Evolutionary conservation across 2,888 invertebrate genomes (phyloP).

Genomic region (Stegana nigrithorax): DNA sequence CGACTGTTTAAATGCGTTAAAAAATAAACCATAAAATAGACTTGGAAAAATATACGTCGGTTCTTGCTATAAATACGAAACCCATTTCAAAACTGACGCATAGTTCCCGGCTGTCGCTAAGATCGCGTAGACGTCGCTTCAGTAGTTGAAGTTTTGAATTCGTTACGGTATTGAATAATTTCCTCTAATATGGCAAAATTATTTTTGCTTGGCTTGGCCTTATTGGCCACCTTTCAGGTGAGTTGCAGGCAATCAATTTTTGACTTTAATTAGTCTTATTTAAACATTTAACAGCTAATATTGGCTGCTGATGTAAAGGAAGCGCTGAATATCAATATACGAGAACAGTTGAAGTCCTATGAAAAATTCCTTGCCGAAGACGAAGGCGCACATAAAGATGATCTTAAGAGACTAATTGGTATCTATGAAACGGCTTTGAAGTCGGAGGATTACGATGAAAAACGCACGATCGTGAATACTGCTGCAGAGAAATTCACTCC

Average conservation of each 20-base stretch:
- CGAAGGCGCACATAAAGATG: conserved; percentile 44
- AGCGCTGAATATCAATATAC: conserved; percentile 46
- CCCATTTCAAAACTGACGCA: conserved; percentile 26
- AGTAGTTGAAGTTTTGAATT: no score
- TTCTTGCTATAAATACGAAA: conserved; percentile 47
- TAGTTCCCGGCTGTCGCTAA: conserved; percentile 39
- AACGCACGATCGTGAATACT: conserved; percentile 40
- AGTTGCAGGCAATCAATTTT: conserved; percentile 14
- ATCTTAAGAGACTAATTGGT: conserved; percentile 47
- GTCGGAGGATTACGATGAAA: conserved; percentile 42
- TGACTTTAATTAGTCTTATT: no score
- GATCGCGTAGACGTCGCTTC: conserved; percentile 32
- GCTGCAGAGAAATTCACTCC: conserved; percentile 40
- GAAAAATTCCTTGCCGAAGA: conserved; percentile 40
- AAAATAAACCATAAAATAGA: conserved; percentile 33
- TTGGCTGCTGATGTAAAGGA: conserved; percentile 42
- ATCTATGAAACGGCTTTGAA: conserved; percentile 49
- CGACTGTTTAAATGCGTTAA: conserved; percentile 6
- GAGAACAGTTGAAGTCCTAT: conserved; percentile 47
- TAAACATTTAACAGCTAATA: no score
- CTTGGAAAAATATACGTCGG: conserved; percentile 28
- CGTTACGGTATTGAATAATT: neutral
- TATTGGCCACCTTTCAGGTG: conserved; percentile 45
- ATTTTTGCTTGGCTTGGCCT: conserved; percentile 40
- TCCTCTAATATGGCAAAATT: conserved; percentile 44